Evolutionary conservation across 2,888 invertebrate genomes (phyloP), one percentile per base, ranked within the genome.

Genomic region (Lasioglossum vierecki): DNA sequence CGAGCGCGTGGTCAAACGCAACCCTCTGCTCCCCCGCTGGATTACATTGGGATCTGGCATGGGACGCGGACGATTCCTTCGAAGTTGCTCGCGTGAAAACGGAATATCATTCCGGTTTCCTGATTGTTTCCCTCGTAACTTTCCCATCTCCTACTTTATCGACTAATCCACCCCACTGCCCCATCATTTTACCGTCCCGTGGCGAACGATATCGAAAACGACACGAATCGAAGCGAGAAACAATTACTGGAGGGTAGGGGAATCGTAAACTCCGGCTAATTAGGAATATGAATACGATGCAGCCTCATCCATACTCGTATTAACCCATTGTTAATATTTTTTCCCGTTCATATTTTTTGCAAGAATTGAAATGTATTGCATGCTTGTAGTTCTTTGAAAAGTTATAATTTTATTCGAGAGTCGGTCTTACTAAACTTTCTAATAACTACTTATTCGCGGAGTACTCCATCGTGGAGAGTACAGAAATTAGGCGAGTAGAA

Each of bases 1-100:
- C 80, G 82, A 80, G 63, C 80, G 80, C 70, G 86, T 86, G 87
- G 88, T 85, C 88, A 85, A 88, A 85, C 78, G 78, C 73, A 73
- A 73, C 73, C 73, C 63, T 80, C 41, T 39, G 63, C 70, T 53
- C 71, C n/a, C 57, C 22, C n/a, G 18, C 18, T 2, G 39, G 84
- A 88, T 84, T 88, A 84, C 71, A 76, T 41, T 46, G 71, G 72
- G 60, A 88, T 82, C 78, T 76, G 68, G 68, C 74, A 80, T 63
- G 76, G 84, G 53, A 76, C 84, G 73, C 73, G 84, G 70, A 79
- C 84, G 74, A 84, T 74, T 72, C 63, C 13, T 79, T 72, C 76
- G 13, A 79, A 84, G 72, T 84, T 83, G 41, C 57, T 49, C 15
- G 39, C 57, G 53, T 22, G 79, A 84, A 76, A 78, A 70, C 44